Conservation (phyloP, 2,113 vertebrate genomes). For the Datnioides undecimradiatus region DNA sequence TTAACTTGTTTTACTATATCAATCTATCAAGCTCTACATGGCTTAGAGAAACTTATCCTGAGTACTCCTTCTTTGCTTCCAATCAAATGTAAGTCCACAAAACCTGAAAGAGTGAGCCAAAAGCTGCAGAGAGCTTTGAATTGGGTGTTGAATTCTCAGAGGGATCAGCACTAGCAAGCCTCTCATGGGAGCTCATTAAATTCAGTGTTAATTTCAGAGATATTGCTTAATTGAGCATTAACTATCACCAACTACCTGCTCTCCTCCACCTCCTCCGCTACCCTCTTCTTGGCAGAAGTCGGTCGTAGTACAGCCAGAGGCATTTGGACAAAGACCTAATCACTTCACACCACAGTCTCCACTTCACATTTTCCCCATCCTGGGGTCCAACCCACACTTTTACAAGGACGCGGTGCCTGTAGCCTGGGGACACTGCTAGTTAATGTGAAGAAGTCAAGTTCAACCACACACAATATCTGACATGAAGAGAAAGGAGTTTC, state of each 20-base stretch:
- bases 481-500: conserved; percentile 37
- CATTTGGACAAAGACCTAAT: conserved; percentile 51
- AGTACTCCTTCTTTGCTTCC: background rate
- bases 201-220: conserved; percentile 9
- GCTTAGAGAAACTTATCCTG: background rate
- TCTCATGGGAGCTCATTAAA: background rate
- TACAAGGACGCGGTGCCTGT: conserved; percentile 34
- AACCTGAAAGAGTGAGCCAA: background rate
- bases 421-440: conserved; percentile 41
- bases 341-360: conserved; percentile 30
- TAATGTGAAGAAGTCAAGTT: conserved; percentile 63
- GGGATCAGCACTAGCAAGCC: background rate
- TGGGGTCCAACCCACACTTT: conserved; percentile 21
- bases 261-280: background rate
- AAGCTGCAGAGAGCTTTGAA: background rate
- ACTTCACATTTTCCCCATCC: conserved; percentile 40
- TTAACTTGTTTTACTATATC: background rate
- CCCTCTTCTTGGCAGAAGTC: conserved; percentile 47
- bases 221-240: conserved; percentile 1
- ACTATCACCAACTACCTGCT: conserved; percentile 6
- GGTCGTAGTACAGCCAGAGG: conserved; percentile 37
- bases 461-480: conserved; percentile 44
- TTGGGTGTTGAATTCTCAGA: background rate
- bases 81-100: background rate
- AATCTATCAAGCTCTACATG: background rate